Evolutionary conservation across 2,113 vertebrate species (phyloP).

Genomic region (Tor tambroides): DNA sequence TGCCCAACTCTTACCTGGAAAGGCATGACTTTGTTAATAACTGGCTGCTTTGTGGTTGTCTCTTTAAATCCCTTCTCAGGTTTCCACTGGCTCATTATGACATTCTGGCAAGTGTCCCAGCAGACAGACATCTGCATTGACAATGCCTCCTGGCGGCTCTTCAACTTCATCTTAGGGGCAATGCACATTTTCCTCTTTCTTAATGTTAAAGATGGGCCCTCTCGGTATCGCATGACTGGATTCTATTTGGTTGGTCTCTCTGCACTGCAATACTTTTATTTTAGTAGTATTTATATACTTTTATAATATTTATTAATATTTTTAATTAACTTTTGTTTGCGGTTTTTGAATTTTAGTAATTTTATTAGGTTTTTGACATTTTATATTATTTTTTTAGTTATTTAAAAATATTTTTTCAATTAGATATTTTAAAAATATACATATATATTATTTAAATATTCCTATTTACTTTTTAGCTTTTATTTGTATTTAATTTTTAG

Average conservation of each 20-base stretch:
- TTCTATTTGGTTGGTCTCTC: slow-evolving; percentile 82
- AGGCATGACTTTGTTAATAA: slow-evolving; percentile 23
- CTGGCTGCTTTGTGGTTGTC: slow-evolving; percentile 17
- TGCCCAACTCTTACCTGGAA: neutral
- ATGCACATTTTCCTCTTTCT: slow-evolving; percentile 87
- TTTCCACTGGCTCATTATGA: slow-evolving; percentile 86
- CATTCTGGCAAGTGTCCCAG: slow-evolving; percentile 89
- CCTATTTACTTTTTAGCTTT: neutral
- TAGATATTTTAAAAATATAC: too few relatives aligned
- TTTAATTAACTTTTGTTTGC: neutral
- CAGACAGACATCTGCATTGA: slow-evolving; percentile 81
- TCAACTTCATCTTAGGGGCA: slow-evolving; percentile 81
- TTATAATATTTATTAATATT: neutral
- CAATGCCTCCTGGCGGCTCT: slow-evolving; percentile 83
- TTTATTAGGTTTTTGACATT: neutral
- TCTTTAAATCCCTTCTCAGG: slow-evolving; percentile 68
- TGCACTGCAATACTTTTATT: neutral
- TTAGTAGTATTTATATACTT: neutral
- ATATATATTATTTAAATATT: neutral
- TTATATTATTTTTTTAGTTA: neutral
- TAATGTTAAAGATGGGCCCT: slow-evolving; percentile 81
- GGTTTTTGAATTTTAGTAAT: neutral
- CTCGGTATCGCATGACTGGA: slow-evolving; percentile 76
- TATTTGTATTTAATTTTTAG: neutral
- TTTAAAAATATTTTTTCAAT: neutral